phyloP scores from a whole-genome alignment of 2,113 vertebrate species.

The Xiphophorus couchianus region DNA sequence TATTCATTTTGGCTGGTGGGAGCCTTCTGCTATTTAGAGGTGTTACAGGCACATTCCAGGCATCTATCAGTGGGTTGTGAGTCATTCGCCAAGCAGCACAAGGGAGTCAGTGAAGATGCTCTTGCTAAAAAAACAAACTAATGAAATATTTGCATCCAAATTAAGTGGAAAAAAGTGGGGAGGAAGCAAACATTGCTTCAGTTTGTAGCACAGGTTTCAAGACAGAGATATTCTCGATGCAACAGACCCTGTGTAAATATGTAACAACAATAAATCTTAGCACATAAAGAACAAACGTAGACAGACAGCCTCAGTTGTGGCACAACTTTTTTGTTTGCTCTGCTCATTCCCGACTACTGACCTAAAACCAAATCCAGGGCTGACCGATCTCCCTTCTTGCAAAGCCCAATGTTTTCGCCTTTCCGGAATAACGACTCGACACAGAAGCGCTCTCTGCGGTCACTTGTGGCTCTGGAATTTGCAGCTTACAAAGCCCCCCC shows the following conservation, averaged over 20 bases:
- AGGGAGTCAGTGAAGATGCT: too few relatives aligned
- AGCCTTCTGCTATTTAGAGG: neutral
- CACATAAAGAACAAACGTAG: neutral
- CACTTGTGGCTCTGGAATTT: neutral
- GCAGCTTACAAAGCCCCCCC: neutral
- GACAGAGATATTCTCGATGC: neutral
- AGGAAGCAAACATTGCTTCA: neutral
- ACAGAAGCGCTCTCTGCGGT: neutral
- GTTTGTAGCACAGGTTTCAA: neutral
- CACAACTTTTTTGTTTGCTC: neutral
- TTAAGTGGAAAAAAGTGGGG: too few relatives aligned
- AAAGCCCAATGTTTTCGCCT: constrained; percentile 1
- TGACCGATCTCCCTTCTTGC: neutral
- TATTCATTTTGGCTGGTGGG: neutral
- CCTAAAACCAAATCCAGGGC: neutral
- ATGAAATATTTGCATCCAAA: too few relatives aligned
- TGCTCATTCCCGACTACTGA: neutral
- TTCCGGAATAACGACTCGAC: neutral
- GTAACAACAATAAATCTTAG: neutral
- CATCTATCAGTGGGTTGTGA: neutral
- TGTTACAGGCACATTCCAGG: neutral
- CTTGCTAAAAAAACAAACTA: too few relatives aligned
- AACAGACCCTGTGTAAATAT: neutral
- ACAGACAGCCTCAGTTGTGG: neutral
- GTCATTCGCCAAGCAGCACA: too few relatives aligned